A percentile compares a stretch with the other conserved stretches of the same genome.
phyloP scores from a whole-genome alignment of 1,140 invertebrate genomes.

The Heterodera schachtii region DNA sequence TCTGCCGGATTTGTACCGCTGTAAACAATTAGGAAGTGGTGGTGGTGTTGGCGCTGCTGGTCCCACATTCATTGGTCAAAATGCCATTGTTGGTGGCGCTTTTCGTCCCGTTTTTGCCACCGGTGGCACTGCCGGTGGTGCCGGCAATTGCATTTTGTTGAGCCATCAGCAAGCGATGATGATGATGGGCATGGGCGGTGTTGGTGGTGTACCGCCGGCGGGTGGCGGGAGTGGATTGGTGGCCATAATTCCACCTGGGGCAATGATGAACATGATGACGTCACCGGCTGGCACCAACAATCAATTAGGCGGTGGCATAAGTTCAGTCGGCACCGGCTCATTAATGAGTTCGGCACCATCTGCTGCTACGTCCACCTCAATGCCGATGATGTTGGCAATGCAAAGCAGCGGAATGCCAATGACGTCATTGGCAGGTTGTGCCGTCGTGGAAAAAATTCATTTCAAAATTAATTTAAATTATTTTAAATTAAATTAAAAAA shows the following conservation, averaged over 20 bases:
- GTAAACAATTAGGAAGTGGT: too few species aligned
- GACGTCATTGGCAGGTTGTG: not conserved
- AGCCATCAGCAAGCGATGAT: not conserved
- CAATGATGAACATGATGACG: not conserved
- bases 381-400: not conserved
- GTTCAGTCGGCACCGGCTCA: not conserved
- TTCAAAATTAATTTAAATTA: conserved; percentile 7
- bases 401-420: not conserved
- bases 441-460: too few species aligned
- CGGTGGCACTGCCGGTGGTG: not conserved
- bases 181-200: not conserved
- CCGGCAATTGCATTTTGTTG: not conserved
- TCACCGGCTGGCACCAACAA: not conserved
- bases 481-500: too few species aligned
- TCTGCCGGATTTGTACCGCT: too few species aligned
- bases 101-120: not conserved
- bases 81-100: not conserved
- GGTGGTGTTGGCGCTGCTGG: too few species aligned
- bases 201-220: not conserved
- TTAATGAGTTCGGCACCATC: not conserved
- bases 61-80: not conserved
- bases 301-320: not conserved
- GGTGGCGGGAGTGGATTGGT: not conserved
- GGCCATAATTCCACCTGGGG: not conserved
- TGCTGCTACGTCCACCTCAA: too few species aligned